phyloP scores from a whole-genome alignment of 2,113 vertebrate genomes.

The Chaetops frenatus region DNA sequence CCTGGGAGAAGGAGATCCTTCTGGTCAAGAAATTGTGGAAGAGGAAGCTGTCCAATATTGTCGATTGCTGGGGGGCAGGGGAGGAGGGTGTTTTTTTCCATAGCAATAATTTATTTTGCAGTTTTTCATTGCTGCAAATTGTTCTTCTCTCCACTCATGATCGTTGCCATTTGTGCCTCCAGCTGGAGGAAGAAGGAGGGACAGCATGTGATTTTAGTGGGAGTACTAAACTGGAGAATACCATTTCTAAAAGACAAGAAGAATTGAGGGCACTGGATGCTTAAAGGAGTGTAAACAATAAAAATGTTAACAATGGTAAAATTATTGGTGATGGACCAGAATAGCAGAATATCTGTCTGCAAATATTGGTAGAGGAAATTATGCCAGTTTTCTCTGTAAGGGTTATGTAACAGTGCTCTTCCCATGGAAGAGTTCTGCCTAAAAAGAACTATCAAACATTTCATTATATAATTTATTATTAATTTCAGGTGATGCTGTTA shows the following conservation, averaged over 20 bases:
- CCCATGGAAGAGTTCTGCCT: background rate
- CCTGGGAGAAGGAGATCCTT: background rate
- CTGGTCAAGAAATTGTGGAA: accelerated
- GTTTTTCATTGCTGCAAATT: background rate
- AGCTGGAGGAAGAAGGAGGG: background rate
- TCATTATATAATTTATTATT: constrained; percentile 10
- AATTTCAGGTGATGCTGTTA: constrained; percentile 14
- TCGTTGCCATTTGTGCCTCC: background rate
- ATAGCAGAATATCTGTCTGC: background rate
- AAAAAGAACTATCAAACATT: background rate
- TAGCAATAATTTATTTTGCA: background rate
- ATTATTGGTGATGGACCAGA: background rate
- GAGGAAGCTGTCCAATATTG: accelerated
- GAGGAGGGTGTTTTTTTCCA: accelerated
- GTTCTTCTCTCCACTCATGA: background rate
- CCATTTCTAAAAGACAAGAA: background rate
- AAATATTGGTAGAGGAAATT: background rate
- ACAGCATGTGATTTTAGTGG: accelerated
- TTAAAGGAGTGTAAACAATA: background rate
- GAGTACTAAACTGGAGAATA: background rate
- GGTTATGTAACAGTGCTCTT: background rate
- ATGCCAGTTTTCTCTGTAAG: background rate
- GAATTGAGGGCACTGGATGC: background rate
- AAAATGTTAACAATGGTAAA: background rate
- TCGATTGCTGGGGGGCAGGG: accelerated